Conservation (phyloP, 2,797 vertebrate genomes). For the Spheniscus humboldti region DNA sequence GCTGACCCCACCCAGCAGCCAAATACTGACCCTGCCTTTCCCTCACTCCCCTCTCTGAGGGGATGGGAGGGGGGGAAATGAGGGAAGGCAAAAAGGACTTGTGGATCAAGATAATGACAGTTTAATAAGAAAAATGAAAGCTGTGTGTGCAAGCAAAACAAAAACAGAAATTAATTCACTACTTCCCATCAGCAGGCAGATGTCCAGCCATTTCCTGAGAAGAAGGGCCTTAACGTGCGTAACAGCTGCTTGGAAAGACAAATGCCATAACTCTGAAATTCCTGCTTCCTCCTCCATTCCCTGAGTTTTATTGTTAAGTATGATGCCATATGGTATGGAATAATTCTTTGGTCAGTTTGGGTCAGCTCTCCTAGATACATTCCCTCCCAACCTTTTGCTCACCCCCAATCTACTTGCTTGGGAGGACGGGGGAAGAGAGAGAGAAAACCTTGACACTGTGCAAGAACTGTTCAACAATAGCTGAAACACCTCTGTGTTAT, state of each 20-base stretch:
- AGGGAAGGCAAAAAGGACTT: neutral
- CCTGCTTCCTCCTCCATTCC: neutral
- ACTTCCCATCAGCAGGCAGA: neutral
- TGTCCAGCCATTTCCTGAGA: neutral
- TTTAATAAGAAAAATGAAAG: neutral
- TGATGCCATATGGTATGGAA: neutral
- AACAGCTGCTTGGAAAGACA: neutral
- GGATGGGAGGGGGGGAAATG: fast-evolving
- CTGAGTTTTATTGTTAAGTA: neutral
- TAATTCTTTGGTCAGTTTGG: neutral
- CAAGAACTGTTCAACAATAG: neutral
- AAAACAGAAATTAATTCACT: neutral
- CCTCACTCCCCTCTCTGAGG: neutral
- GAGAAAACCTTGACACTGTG: neutral
- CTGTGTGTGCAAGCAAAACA: neutral
- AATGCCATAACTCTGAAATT: neutral
- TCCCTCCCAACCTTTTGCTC: neutral
- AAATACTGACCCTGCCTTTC: neutral
- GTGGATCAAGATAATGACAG: fast-evolving
- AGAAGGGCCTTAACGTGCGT: neutral
- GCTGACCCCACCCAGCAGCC: neutral
- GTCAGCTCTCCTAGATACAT: neutral
- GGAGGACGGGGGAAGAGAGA: neutral
- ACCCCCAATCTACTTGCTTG: neutral
- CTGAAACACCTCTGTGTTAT: neutral